These are phyloP conservation scores for Rhombomys opimus DNA, from an alignment of 2,113 vertebrate genomes.

Conservation along the genomic window DNA sequence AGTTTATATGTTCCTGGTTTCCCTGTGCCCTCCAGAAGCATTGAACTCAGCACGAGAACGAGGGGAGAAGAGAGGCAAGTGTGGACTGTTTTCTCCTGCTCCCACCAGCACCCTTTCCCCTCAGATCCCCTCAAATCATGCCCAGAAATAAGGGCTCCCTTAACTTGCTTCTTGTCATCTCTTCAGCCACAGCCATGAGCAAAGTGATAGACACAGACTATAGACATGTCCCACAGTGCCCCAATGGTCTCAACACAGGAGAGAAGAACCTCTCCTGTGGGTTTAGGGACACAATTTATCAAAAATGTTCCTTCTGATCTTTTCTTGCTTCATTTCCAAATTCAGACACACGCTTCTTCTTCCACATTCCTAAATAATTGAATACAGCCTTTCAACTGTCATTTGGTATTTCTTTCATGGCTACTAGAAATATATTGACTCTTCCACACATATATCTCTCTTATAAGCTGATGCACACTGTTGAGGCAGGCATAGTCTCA, in stretches of 20 bases:
- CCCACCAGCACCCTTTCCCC: background rate
- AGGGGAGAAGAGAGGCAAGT: background rate
- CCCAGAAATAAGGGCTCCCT: background rate
- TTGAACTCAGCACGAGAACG: background rate
- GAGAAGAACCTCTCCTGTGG: background rate
- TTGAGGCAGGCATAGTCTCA: background rate
- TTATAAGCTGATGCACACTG: background rate
- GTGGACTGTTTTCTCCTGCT: fast-evolving
- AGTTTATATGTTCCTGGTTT: background rate
- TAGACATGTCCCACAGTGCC: background rate
- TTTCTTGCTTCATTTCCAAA: constrained; percentile 42
- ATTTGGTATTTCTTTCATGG: background rate
- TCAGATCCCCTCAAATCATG: background rate
- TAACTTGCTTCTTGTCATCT: background rate
- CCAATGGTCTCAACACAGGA: background rate
- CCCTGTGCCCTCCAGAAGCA: background rate
- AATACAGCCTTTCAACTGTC: background rate
- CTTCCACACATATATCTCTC: background rate
- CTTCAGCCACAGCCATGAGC: no score
- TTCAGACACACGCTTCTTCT: background rate
- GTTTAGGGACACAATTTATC: background rate
- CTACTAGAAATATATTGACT: background rate
- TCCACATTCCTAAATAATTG: constrained; percentile 35
- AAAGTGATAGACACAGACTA: background rate
- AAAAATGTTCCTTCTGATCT: background rate